Evolutionary conservation across 2,113 vertebrate species (phyloP).

Genomic region (Sarotherodon lohbergeri): DNA sequence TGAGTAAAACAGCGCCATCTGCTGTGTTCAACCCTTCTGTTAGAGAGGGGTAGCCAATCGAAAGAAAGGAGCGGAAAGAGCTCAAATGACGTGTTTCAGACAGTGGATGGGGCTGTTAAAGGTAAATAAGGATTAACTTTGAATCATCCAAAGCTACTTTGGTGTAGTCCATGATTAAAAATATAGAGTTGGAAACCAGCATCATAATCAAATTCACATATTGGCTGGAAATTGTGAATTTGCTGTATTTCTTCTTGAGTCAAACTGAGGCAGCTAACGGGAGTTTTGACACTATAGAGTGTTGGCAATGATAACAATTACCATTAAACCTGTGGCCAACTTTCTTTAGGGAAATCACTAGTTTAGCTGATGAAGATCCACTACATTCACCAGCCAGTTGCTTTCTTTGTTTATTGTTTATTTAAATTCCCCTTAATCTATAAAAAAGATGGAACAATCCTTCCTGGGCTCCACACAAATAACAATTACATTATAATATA

Average conservation of each 20-base stretch:
- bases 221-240: neutral
- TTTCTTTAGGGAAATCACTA: neutral
- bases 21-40: neutral
- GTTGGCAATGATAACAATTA: neutral
- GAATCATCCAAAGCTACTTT: neutral
- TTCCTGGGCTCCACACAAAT: neutral
- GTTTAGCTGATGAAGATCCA: neutral
- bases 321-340: neutral
- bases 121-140: neutral
- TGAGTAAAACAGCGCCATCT: neutral
- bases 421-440: neutral
- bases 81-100: neutral
- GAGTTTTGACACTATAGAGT: neutral
- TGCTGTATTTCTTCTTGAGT: neutral
- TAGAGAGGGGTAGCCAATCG: neutral
- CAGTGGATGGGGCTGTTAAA: neutral
- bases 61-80: neutral
- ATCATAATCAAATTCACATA: neutral
- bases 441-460: neutral
- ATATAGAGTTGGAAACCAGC: neutral
- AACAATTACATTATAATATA: neutral
- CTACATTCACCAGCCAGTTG: neutral
- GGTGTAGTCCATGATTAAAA: neutral
- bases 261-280: neutral
- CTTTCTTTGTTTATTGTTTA: neutral